A percentile compares a stretch with the other conserved stretches of the same genome.
phyloP scores from a whole-genome alignment of 1,140 invertebrate species.

The Thaumetopoea pityocampa region DNA sequence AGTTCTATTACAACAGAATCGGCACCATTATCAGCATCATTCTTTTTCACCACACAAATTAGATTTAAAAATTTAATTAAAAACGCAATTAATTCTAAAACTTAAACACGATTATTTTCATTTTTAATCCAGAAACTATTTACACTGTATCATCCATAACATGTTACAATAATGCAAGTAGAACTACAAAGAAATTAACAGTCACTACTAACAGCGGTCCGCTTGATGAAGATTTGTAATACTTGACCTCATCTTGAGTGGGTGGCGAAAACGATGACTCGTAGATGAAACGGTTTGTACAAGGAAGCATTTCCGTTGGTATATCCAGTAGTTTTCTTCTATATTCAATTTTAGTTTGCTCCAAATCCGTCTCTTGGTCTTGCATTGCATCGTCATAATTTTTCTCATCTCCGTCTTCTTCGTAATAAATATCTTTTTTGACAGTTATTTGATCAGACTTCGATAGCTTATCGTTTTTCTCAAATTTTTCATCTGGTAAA shows the following conservation, averaged over 20 bases:
- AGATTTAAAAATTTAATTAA: not conserved
- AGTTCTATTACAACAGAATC: no score
- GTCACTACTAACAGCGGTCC: slow-evolving; percentile 15
- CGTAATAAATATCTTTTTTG: slow-evolving; percentile 47
- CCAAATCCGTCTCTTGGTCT: slow-evolving; percentile 48
- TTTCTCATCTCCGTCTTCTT: slow-evolving; percentile 41
- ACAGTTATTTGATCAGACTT: slow-evolving; percentile 19
- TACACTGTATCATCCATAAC: slow-evolving; percentile 13
- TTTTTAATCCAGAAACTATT: slow-evolving; percentile 13
- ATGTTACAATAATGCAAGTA: slow-evolving; percentile 16
- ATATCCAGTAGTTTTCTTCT: slow-evolving; percentile 77
- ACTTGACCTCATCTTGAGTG: slow-evolving; percentile 67
- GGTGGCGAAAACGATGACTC: slow-evolving; percentile 74
- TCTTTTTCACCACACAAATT: no score
- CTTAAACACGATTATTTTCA: slow-evolving; percentile 3
- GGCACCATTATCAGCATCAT: no score
- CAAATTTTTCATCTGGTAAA: slow-evolving; percentile 27
- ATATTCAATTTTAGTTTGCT: slow-evolving; percentile 48
- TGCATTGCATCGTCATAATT: slow-evolving; percentile 57
- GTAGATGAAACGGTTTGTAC: slow-evolving; percentile 77
- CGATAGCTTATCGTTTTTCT: slow-evolving; percentile 30
- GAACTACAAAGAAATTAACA: slow-evolving; percentile 13
- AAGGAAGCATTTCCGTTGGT: slow-evolving; percentile 79
- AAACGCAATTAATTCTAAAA: not conserved
- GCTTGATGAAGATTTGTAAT: slow-evolving; percentile 57